phyloP scores from a whole-genome alignment of 2,113 vertebrate species.

The Anguilla japonica region DNA sequence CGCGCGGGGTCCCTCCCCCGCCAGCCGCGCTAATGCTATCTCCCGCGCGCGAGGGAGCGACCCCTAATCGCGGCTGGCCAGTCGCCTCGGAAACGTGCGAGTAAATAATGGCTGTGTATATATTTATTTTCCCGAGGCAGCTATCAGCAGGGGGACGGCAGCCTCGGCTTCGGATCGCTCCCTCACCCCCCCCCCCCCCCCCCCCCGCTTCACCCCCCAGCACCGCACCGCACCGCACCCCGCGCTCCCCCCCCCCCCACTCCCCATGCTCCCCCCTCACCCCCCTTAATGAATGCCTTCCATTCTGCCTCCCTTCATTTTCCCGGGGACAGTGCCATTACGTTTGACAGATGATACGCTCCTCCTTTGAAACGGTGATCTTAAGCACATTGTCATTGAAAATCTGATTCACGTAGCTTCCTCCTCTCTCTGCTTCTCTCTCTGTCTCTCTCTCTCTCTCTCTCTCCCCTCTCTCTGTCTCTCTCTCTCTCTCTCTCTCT shows the following conservation, averaged over 20 bases:
- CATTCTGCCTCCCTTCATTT: conserved; percentile 62
- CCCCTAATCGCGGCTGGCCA: conserved; percentile 46
- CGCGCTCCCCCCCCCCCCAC: background rate
- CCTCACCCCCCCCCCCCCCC: background rate
- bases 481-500: too few relatives aligned
- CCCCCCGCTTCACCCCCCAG: background rate
- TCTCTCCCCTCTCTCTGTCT: background rate
- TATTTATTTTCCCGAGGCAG: conserved; percentile 63
- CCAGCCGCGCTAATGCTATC: conserved; percentile 49
- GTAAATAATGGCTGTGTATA: conserved; percentile 60
- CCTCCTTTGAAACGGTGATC: conserved; percentile 65
- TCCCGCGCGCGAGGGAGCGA: conserved; percentile 50
- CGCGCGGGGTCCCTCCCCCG: conserved; percentile 22
- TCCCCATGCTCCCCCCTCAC: background rate
- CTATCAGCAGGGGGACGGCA: conserved; percentile 41
- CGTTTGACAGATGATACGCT: conserved; percentile 71
- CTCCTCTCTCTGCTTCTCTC: conserved; percentile 27
- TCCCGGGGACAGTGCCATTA: conserved; percentile 66
- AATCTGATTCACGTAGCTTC: conserved; percentile 64
- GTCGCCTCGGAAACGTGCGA: conserved; percentile 35
- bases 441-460: conserved; percentile 27
- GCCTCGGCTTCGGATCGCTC: conserved; percentile 27
- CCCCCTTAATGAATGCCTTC: conserved; percentile 64
- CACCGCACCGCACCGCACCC: conserved; percentile 6
- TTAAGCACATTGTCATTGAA: conserved; percentile 67